Conservation (phyloP, 2,888 invertebrate genomes). For the Noctua fimbriata region DNA sequence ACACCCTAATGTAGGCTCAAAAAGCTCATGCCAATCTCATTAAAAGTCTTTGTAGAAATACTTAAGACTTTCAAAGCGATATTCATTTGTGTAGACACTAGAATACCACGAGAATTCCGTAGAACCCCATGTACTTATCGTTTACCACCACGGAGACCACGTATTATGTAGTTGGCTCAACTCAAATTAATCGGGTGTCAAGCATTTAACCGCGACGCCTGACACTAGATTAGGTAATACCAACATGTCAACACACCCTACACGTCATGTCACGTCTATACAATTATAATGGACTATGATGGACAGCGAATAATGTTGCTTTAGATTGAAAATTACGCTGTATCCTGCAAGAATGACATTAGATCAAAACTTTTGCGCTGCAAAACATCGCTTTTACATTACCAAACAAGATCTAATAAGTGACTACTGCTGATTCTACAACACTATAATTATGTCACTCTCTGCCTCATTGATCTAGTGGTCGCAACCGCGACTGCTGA, state of each 20-base stretch:
- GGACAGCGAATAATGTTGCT: neutral
- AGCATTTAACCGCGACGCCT: conserved; percentile 40
- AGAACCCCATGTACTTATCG: neutral
- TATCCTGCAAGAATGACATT: neutral
- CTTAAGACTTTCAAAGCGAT: neutral
- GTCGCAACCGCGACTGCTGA: no score
- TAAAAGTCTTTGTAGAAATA: neutral
- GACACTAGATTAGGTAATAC: conserved; percentile 52
- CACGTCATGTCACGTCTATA: neutral
- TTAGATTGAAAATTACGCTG: neutral
- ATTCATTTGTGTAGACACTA: neutral
- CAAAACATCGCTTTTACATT: neutral
- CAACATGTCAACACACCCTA: conserved; percentile 47
- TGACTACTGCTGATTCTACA: neutral
- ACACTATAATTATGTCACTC: neutral
- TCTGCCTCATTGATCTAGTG: neutral
- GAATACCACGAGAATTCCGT: neutral
- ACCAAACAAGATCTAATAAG: neutral
- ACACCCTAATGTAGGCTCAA: no score
- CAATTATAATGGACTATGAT: conserved; percentile 7
- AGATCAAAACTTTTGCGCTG: neutral
- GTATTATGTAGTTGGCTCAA: neutral
- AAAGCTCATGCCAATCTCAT: neutral
- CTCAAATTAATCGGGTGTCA: conserved; percentile 51
- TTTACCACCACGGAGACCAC: no score